Evolutionary conservation across 2,888 invertebrate species (phyloP), one percentile per base, ranked within the genome.

Genomic region (Papilio gigon): DNA sequence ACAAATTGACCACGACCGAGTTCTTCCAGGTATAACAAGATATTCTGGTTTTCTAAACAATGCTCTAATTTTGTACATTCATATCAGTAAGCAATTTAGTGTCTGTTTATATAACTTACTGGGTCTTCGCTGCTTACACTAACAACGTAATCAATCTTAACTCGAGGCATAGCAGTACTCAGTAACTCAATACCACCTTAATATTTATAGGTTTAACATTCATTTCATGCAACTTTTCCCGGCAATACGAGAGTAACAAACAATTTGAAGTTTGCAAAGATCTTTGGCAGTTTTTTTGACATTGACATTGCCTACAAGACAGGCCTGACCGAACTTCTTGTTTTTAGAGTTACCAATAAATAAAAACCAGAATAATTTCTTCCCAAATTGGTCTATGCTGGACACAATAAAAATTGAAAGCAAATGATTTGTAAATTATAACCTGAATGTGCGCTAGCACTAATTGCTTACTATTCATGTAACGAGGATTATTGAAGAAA

Each of bases 41-140:
- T 33, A 47, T 20, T 8, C 1, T 20, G 3, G 33, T 0, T 4
- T 11, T 27, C 4, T 50, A 17, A 58, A 58, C 33, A 33, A 1
- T 17, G 30, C 8, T 14, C 30, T 8, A 25, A 2, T 58, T 11
- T 20, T 1, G 1, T 6, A 59, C 58, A 8, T 35, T 59, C 20
- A 27, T 59, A 35, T 37, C 1, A 37, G 22, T 22, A 59, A 35
- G 12, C n/a, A 64, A 67, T 40, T n/a, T 17, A 4, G 50, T 42
- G 20, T 53, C 65, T 68, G 47, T 42, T 8, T 6, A 50, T 27
- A 30, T 27, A 14, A 87, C 93, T 93, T 92, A 96, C 96, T 69
- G 94, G 87, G 84, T 96, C 96, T 84, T 97, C 96, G 75, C 95
- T 95, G 84, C 95, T 96, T 72, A 95, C 95, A 84, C 95, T 95